phyloP scores from a whole-genome alignment of 1,140 invertebrate genomes.

The Nylanderia fulva region DNA sequence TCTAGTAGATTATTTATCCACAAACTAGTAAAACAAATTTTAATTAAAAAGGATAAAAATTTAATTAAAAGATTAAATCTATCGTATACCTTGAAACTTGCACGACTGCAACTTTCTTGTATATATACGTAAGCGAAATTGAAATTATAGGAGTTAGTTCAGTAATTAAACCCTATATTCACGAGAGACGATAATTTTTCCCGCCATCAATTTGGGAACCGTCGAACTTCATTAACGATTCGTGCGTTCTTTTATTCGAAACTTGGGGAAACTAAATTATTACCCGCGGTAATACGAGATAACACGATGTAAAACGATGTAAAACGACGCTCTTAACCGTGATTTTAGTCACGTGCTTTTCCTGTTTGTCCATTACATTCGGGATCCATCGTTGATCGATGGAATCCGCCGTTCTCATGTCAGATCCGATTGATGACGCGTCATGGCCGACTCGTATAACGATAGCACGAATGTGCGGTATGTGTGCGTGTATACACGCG shows the following conservation, averaged over 20 bases:
- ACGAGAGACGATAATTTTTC: too few species aligned
- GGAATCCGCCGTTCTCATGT: constrained; percentile 1
- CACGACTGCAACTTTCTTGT: neutral
- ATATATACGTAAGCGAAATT: neutral
- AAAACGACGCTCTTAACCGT: neutral
- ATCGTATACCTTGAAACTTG: neutral
- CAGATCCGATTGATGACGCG: constrained; percentile 60
- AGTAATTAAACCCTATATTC: neutral
- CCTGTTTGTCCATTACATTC: constrained; percentile 1
- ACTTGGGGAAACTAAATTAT: neutral
- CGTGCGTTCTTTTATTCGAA: neutral
- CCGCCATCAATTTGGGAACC: too few species aligned
- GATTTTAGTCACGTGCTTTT: neutral
- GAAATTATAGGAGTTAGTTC: neutral
- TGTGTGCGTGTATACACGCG: neutral
- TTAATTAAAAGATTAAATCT: constrained; percentile 13
- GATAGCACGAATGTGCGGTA: neutral
- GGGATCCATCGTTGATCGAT: constrained; percentile 12
- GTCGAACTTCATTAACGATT: too few species aligned
- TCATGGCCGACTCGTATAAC: constrained; percentile 48
- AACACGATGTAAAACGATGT: too few species aligned
- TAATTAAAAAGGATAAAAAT: neutral
- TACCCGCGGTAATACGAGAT: neutral
- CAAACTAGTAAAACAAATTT: neutral
- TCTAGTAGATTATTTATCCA: too few species aligned